phyloP scores from a whole-genome alignment of 2,888 invertebrate genomes.

The Eulithis testata region DNA sequence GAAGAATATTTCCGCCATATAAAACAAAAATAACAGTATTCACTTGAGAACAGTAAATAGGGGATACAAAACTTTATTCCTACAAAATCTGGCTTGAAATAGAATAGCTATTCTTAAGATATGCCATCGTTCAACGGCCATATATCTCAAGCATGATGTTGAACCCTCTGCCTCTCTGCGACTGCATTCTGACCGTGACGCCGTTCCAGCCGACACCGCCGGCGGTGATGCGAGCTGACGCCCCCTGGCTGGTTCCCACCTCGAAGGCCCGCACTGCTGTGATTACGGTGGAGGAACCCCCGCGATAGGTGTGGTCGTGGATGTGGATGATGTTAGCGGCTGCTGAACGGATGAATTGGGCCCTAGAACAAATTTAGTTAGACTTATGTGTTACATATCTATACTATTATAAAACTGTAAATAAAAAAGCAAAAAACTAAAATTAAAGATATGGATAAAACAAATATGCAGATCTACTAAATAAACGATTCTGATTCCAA shows the following conservation, averaged over 20 bases:
- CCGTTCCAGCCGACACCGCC: not conserved
- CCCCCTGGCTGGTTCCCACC: not conserved
- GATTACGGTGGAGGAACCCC: not conserved
- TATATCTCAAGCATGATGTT: not conserved
- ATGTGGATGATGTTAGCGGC: not conserved
- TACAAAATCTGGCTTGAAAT: no score
- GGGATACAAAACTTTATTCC: no score
- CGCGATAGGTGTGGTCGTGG: not conserved
- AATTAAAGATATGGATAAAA: no score
- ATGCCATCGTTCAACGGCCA: not conserved
- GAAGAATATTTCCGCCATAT: no score
- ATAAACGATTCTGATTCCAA: no score
- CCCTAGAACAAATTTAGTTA: not conserved
- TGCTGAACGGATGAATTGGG: conserved; percentile 1
- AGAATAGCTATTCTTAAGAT: not conserved
- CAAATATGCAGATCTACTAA: no score
- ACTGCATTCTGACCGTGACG: conserved; percentile 4
- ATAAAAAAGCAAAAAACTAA: no score
- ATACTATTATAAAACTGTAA: no score
- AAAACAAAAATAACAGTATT: no score
- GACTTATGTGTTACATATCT: no score
- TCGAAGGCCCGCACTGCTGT: not conserved
- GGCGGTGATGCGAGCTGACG: not conserved
- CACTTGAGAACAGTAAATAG: no score
- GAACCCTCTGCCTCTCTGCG: not conserved